These are phyloP conservation scores for Ictalurus punctatus DNA, from an alignment of 2,113 vertebrate genomes.

Conservation along the genomic window DNA sequence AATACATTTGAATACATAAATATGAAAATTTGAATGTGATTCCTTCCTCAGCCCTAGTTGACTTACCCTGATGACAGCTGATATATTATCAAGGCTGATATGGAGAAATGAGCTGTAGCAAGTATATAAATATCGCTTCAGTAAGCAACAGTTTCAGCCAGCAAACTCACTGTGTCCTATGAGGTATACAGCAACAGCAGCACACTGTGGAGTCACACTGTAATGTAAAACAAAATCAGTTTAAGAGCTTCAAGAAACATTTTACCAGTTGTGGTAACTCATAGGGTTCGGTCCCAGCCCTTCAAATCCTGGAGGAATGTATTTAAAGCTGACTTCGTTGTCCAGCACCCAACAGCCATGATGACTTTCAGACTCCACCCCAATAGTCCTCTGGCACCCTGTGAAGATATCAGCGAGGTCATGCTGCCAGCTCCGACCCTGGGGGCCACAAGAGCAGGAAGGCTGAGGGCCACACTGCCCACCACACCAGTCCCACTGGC, in stretches of 20 bases:
- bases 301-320: constrained; percentile 67
- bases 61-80: not conserved
- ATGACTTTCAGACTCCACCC: constrained; percentile 64
- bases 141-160: not conserved
- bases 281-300: constrained; percentile 43
- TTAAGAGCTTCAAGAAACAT: not conserved
- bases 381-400: constrained; percentile 53
- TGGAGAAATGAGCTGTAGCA: not conserved
- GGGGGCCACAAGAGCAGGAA: constrained; percentile 64
- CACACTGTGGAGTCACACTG: not conserved
- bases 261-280: not conserved
- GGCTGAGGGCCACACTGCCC: constrained; percentile 66
- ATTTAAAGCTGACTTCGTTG: constrained; percentile 61
- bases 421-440: constrained; percentile 35
- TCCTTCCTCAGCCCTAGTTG: not conserved
- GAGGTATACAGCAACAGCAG: constrained; percentile 1
- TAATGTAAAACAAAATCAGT: not conserved
- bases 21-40: not conserved
- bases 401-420: constrained; percentile 48
- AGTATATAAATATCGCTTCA: too few relatives aligned
- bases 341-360: constrained; percentile 69
- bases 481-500: constrained; percentile 65
- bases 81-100: not conserved
- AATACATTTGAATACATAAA: not conserved
- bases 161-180: not conserved